These are phyloP conservation scores for Diorhabda sublineata DNA, from an alignment of 1,140 invertebrate genomes.

Conservation along the genomic window DNA sequence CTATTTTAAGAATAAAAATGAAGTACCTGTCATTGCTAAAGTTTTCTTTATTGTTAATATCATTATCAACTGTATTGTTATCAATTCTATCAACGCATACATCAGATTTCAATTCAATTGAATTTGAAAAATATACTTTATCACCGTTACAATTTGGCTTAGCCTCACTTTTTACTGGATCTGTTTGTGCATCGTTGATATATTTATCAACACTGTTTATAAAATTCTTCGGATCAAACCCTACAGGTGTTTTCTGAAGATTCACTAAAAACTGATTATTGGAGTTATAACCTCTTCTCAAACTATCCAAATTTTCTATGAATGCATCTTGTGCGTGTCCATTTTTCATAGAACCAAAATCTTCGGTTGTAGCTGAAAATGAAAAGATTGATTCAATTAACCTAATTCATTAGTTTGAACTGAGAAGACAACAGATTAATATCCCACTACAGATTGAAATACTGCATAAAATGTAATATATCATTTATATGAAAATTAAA, in stretches of 20 bases:
- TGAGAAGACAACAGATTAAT: too few relatives aligned
- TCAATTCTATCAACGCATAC: slow-evolving; percentile 16
- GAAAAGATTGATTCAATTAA: slow-evolving; percentile 4
- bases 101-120: slow-evolving; percentile 15
- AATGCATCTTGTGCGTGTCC: slow-evolving; percentile 13
- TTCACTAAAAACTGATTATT: slow-evolving; percentile 14
- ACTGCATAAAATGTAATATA: too few relatives aligned
- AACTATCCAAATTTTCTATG: slow-evolving; percentile 12
- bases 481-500: too few relatives aligned
- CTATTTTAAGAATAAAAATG: slow-evolving; percentile 12
- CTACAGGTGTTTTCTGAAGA: slow-evolving; percentile 1
- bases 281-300: slow-evolving; percentile 8
- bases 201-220: neutral
- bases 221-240: neutral
- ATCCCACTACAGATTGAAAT: too few relatives aligned
- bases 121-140: slow-evolving; percentile 18
- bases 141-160: slow-evolving; percentile 19
- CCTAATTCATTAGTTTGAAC: too few relatives aligned
- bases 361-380: slow-evolving; percentile 8
- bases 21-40: slow-evolving; percentile 11
- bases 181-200: slow-evolving; percentile 14
- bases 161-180: slow-evolving; percentile 19
- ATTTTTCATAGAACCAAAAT: slow-evolving; percentile 16
- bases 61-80: slow-evolving; percentile 19
- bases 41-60: slow-evolving; percentile 17